Conservation (phyloP, 30 jellyfish, hydroid and myxozoan genomes). For the Aurelia aurita complex sp. Pacific region DNA sequence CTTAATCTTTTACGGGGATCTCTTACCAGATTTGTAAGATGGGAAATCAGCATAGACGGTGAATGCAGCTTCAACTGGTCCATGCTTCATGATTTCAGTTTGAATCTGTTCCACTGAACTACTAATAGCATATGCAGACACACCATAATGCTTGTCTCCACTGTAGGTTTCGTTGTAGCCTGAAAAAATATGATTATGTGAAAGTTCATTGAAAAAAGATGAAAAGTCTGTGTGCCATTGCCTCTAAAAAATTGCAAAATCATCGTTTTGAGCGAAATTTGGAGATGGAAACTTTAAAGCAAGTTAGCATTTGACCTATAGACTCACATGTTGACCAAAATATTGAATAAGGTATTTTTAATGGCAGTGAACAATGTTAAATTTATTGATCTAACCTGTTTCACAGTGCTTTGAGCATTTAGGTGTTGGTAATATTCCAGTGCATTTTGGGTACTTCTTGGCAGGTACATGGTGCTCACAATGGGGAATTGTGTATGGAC, state of each 20-base stretch:
- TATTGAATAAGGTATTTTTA: not conserved
- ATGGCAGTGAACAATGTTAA: not conserved
- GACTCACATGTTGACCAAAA: too few relatives aligned
- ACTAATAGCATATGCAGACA: slow-evolving; percentile 63
- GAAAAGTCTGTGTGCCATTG: too few relatives aligned
- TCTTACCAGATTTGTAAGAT: slow-evolving; percentile 78
- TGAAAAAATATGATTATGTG: not conserved
- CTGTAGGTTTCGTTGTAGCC: slow-evolving; percentile 80
- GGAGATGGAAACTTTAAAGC: too few relatives aligned
- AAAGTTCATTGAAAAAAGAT: too few relatives aligned
- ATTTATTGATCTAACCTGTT: slow-evolving; percentile 31
- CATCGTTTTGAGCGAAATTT: too few relatives aligned
- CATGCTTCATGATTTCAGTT: slow-evolving; percentile 83
- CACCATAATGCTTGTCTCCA: slow-evolving; percentile 83
- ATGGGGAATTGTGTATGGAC: slow-evolving; percentile 87
- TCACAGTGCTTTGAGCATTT: slow-evolving; percentile 66
- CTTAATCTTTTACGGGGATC: too few relatives aligned
- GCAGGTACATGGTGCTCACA: slow-evolving; percentile 93
- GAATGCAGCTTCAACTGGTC: slow-evolving; percentile 97
- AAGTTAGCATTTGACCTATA: too few relatives aligned
- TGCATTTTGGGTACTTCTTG: slow-evolving; percentile 82
- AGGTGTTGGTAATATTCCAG: slow-evolving; percentile 91
- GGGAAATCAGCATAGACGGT: slow-evolving; percentile 95
- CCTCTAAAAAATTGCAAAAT: too few relatives aligned
- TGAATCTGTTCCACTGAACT: slow-evolving; percentile 59